Evolutionary conservation across 2,113 vertebrate species (phyloP).

Genomic region (Stigmatopora nigra): DNA sequence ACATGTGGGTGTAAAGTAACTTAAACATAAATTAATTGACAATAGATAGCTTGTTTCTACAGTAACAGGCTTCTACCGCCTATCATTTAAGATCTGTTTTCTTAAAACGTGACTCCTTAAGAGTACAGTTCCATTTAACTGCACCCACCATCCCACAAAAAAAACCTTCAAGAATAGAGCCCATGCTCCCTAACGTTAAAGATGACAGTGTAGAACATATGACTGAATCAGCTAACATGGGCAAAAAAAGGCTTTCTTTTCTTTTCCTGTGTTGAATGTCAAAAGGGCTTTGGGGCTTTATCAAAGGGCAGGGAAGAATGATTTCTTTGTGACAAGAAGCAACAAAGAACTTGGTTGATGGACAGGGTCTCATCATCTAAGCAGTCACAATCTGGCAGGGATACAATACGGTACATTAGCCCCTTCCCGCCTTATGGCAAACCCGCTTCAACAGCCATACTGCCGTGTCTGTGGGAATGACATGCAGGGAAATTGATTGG

Average conservation of each 20-base stretch:
- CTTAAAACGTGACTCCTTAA: no score
- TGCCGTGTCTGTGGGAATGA: conserved; percentile 9
- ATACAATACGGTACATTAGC: conserved; percentile 44
- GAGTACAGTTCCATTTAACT: no score
- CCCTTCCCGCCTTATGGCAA: conserved; percentile 35
- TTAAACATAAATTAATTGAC: no score
- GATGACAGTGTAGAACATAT: not conserved
- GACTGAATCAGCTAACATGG: conserved; percentile 12
- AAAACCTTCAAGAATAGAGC: not conserved
- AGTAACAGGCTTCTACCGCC: no score
- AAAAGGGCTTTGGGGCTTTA: conserved; percentile 44
- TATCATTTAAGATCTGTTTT: no score
- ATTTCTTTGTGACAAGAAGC: conserved; percentile 29
- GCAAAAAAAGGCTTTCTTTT: conserved; percentile 5
- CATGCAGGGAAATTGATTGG: conserved; percentile 25
- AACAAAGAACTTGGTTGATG: conserved; percentile 4
- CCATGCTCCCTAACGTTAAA: not conserved
- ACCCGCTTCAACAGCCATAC: conserved; percentile 21
- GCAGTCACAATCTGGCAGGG: conserved; percentile 52
- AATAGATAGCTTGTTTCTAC: no score
- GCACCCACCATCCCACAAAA: conserved; percentile 1
- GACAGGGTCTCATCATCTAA: conserved; percentile 45
- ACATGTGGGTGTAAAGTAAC: no score
- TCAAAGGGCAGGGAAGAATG: conserved; percentile 11
- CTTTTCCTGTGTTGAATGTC: conserved; percentile 43